These are phyloP conservation scores for Machaerirhynchus nigripectus DNA, from an alignment of 2,113 vertebrate species.

Conservation along the genomic window DNA sequence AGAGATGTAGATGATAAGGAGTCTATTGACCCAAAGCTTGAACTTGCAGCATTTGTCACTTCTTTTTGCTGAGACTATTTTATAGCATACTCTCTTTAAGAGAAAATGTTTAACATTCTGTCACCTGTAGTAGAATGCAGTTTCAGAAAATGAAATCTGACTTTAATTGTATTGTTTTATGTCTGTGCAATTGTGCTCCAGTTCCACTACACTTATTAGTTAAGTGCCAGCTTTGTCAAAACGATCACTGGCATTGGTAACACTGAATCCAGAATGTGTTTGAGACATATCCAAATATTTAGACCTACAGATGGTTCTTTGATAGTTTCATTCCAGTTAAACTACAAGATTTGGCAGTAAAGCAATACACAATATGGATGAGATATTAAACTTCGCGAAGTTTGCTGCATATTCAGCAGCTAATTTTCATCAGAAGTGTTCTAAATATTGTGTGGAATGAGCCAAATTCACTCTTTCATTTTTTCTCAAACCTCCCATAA, in stretches of 20 bases:
- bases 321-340: not conserved
- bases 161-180: not conserved
- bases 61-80: not conserved
- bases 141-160: not conserved
- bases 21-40: not conserved
- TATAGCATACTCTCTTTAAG: not conserved
- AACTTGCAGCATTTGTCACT: not conserved
- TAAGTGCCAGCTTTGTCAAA: not conserved
- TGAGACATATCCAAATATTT: conserved; percentile 32
- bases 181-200: not conserved
- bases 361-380: not conserved
- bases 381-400: not conserved
- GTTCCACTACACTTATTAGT: not conserved
- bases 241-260: not conserved
- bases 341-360: not conserved
- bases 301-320: conserved; percentile 26
- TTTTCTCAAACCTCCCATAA: not conserved
- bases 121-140: not conserved
- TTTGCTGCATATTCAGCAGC: not conserved
- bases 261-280: not conserved
- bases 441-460: not conserved
- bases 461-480: not conserved
- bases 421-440: not conserved
- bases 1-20: not conserved
- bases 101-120: not conserved